A percentile compares a stretch with the other conserved stretches of the same genome.
Evolutionary conservation across 2,113 vertebrate species (phyloP).

Genomic region (Microcebus jonahi): DNA sequence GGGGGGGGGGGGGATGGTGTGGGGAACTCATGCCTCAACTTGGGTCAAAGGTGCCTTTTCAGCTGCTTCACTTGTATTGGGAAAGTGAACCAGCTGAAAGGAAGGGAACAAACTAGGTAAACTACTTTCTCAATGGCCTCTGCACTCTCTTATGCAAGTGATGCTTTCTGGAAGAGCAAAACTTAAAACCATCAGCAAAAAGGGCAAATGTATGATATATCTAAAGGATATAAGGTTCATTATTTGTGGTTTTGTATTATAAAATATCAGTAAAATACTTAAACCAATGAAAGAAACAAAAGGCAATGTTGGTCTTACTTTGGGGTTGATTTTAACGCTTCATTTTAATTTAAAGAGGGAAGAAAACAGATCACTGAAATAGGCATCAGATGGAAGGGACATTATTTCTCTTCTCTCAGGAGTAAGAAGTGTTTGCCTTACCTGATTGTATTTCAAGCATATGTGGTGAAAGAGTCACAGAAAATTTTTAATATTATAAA

Average conservation of each 20-base stretch:
- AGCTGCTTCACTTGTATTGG: not conserved
- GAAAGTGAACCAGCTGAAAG: not conserved
- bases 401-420: constrained; percentile 5
- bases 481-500: constrained; percentile 7
- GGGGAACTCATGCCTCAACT: rapidly evolving
- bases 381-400: constrained; percentile 6
- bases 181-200: constrained; percentile 36
- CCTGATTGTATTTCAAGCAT: constrained; percentile 45
- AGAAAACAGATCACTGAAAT: not conserved
- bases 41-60: not conserved
- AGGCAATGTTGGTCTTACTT: not conserved
- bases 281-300: not conserved
- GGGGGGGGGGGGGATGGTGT: rapidly evolving
- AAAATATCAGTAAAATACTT: constrained; percentile 33
- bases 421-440: constrained; percentile 34
- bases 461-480: not conserved
- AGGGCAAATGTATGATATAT: not conserved
- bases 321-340: not conserved
- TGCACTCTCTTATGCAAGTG: not conserved
- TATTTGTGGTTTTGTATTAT: not conserved
- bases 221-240: not conserved
- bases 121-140: not conserved
- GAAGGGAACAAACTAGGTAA: not conserved
- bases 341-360: not conserved
- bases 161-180: not conserved